Evolutionary conservation across 1,140 invertebrate genomes (phyloP).

Genomic region (Panagrolaimus sp.): DNA sequence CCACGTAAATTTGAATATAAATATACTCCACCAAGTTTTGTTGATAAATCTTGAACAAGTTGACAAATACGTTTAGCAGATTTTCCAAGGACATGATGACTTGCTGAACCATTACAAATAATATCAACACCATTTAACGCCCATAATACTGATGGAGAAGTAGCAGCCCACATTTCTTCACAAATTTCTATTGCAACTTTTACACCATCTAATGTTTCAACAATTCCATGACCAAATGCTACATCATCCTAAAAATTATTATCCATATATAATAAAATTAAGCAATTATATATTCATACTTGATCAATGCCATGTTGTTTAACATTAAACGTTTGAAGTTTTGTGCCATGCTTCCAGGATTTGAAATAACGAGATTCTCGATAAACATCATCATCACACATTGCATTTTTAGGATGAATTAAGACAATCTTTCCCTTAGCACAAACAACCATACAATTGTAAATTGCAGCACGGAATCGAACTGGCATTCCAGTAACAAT

Average conservation of each 20-base stretch:
- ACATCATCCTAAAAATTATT: conserved; percentile 64
- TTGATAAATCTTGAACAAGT: conserved; percentile 72
- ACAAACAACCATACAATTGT: conserved; percentile 88
- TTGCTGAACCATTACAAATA: conserved; percentile 78
- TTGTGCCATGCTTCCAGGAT: conserved; percentile 72
- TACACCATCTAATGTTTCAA: conserved; percentile 77
- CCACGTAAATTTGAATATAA: conserved; percentile 89
- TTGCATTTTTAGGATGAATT: conserved; percentile 84
- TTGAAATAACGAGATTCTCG: conserved; percentile 92
- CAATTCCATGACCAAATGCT: conserved; percentile 86
- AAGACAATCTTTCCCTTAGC: conserved; percentile 81
- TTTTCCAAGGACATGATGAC: conserved; percentile 89
- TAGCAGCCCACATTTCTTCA: conserved; percentile 92
- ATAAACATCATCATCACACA: conserved; percentile 93
- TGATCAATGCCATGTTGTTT: conserved; percentile 12
- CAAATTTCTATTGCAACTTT: conserved; percentile 96
- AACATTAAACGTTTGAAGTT: not conserved
- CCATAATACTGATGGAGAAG: conserved; percentile 79
- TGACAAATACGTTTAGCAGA: conserved; percentile 64
- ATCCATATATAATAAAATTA: no score
- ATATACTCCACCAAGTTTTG: conserved; percentile 78
- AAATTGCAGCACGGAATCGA: conserved; percentile 85
- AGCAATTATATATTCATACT: no score
- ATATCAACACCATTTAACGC: conserved; percentile 89
- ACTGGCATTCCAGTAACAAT: conserved; percentile 95